phyloP scores from a whole-genome alignment of 2,797 vertebrate genomes.

The Euthynnus affinis region DNA sequence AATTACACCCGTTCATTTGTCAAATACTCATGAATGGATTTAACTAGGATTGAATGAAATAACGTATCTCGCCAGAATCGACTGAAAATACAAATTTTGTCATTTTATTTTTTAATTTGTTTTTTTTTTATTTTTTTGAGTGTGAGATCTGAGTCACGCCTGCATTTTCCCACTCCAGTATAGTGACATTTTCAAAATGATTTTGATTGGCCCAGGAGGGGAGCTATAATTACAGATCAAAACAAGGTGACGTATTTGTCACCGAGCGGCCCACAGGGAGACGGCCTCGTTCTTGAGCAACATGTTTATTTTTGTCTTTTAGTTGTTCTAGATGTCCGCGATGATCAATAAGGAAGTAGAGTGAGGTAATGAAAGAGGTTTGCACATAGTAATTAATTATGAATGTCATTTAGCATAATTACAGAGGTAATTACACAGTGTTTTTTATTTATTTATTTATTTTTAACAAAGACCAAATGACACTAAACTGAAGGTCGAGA shows the following conservation, averaged over 20 bases:
- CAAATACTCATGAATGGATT: not conserved
- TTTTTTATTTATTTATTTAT: not conserved
- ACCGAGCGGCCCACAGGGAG: slow-evolving; percentile 26
- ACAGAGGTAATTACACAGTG: slow-evolving; percentile 45
- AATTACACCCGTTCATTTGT: slow-evolving; percentile 30
- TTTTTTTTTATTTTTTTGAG: slow-evolving; percentile 21
- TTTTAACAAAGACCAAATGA: slow-evolving; percentile 14
- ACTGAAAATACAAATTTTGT: not conserved
- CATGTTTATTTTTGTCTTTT: slow-evolving; percentile 54
- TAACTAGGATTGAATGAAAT: not conserved
- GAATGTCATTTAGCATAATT: slow-evolving; percentile 61
- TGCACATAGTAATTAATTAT: slow-evolving; percentile 56
- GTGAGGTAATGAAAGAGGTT: slow-evolving; percentile 37
- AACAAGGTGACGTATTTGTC: slow-evolving; percentile 57
- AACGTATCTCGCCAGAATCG: not conserved
- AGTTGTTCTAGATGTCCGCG: slow-evolving; percentile 52
- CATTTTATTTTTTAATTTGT: slow-evolving; percentile 28
- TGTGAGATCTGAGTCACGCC: slow-evolving; percentile 13
- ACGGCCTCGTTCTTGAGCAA: slow-evolving; percentile 30
- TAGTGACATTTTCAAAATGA: slow-evolving; percentile 32
- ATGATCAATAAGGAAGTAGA: slow-evolving; percentile 45
- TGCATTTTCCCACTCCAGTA: slow-evolving; percentile 3
- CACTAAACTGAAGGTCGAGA: slow-evolving; percentile 36
- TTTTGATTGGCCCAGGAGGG: slow-evolving; percentile 49
- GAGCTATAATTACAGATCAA: slow-evolving; percentile 54